Evolutionary conservation across 2,888 invertebrate species (phyloP).

Genomic region (Rhingia campestris): DNA sequence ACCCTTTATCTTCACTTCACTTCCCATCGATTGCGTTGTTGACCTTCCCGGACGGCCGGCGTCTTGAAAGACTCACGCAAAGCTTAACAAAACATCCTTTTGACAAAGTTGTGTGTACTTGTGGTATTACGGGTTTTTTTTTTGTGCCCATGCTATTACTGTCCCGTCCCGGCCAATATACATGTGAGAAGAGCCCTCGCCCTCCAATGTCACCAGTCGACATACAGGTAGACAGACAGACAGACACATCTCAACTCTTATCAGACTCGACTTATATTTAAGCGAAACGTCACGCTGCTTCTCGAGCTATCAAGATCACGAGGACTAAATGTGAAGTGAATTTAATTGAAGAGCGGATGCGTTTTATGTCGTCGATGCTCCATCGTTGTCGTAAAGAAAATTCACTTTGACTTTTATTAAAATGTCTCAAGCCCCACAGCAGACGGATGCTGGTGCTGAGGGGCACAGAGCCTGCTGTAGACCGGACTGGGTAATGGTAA

Average conservation of each 20-base stretch:
- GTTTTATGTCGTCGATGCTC: constrained; percentile 72
- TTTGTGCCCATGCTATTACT: constrained; percentile 46
- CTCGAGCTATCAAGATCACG: constrained; percentile 67
- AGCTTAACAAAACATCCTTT: constrained; percentile 68
- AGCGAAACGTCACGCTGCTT: constrained; percentile 72
- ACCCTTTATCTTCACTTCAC: constrained; percentile 72
- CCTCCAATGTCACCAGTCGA: constrained; percentile 48
- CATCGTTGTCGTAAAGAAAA: constrained; percentile 70
- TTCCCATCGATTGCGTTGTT: constrained; percentile 63
- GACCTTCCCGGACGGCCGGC: constrained; percentile 61
- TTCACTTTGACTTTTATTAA: constrained; percentile 74
- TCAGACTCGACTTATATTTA: constrained; percentile 72
- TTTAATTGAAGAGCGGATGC: constrained; percentile 75
- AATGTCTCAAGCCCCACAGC: constrained; percentile 52
- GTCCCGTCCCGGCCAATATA: constrained; percentile 21
- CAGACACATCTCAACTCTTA: constrained; percentile 71
- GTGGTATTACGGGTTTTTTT: constrained; percentile 49
- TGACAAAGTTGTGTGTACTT: constrained; percentile 68
- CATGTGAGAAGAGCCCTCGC: constrained; percentile 38
- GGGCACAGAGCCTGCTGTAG: neutral
- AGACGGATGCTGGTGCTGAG: constrained; percentile 30
- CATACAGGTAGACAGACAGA: constrained; percentile 55
- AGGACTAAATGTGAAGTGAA: constrained; percentile 70
- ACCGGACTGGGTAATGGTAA: constrained; percentile 27
- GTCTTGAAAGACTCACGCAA: constrained; percentile 69